Evolutionary conservation across 2,888 invertebrate species (phyloP), one percentile per base, ranked within the genome.

Genomic region (Oscheius myriophilus): DNA sequence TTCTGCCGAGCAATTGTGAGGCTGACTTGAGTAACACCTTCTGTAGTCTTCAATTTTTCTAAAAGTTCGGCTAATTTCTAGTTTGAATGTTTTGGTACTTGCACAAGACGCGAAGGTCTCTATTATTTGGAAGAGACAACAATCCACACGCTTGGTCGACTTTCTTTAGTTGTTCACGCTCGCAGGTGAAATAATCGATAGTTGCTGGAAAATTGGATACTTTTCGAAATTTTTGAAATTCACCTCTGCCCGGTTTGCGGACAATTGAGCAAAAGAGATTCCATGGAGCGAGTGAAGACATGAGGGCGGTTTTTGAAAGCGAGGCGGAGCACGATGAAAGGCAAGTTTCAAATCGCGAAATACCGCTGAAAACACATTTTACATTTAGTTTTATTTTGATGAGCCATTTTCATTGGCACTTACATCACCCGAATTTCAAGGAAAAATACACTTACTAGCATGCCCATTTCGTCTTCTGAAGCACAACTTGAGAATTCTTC

Each of bases 391-490:
- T n/a, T n/a, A n/a, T n/a, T n/a, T n/a, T n/a, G n/a, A n/a, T n/a
- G n/a, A n/a, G n/a, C n/a, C n/a, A n/a, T n/a, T n/a, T n/a, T n/a
- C n/a, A n/a, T n/a, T n/a, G n/a, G n/a, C n/a, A n/a, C n/a, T n/a
- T n/a, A n/a, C n/a, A n/a, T n/a, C n/a, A n/a, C n/a, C n/a, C n/a
- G n/a, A n/a, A n/a, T n/a, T n/a, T 18, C 16, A 1, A 49, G 18
- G 2, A 21, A 49, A 21, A 2, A 46, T n/a, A n/a, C n/a, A 61
- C 61, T 16, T 14, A 61, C 61, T 49, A 33, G 46, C 61, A 61
- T 1, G 26, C 49, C 61, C 61, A 61, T 18, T 39, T 26, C 16
- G 61, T 49, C 39, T 61, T 61, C 21, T 61, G 61, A n/a, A 61
- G 39, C 46, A 46, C 46, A 26, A 61, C 26, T 12, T 9, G 16